Evolutionary conservation across 2,797 vertebrate species (phyloP), one percentile per base, ranked within the genome.

Genomic region (Fistularia commersonii): DNA sequence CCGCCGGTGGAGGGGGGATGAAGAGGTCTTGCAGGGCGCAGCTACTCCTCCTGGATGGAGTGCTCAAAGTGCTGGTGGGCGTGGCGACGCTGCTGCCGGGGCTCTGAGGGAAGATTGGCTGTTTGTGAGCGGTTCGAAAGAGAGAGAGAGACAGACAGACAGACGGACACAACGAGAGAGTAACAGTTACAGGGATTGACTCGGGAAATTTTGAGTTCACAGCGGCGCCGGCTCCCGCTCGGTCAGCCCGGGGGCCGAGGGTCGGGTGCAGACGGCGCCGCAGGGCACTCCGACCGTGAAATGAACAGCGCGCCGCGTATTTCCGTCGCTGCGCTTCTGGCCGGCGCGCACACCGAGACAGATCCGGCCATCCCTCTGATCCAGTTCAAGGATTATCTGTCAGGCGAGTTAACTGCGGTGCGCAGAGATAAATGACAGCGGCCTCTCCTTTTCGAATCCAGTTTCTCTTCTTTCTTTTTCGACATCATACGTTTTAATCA

Each of bases 41-140:
- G 79, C 94, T 99, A 74, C 96, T 94, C 84, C 95, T 91, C 86
- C 96, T 95, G 61, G 96, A 96, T 6, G 96, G 97, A 57, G 96
- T 95, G 85, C 95, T 96, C 81, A 98, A 92, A 64, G 96, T 98
- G 85, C 96, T 98, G 77, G 95, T 94, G 56, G 96, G 95, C 0
- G 97, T 98, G 72, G 95, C 95, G 50, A 93, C 92, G n/a, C 95
- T 97, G 88, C 96, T 98, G 83, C 93, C 93, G 79, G 97, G 96
- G 80, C 97, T 99, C 85, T 95, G 93, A 74, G 96, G 94, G 86
- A 96, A 94, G 87, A 98, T 92, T 64, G 96, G 96, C 96, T 98
- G 72, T 57, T 70, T 79, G 63, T 80, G 59, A 61, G 58, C 40
- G 71, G 39, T 41, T 54, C 31, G 57, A 41, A 67, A 46, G 47